Conservation (phyloP, 2,113 vertebrate genomes). For the Narcine bancroftii region DNA sequence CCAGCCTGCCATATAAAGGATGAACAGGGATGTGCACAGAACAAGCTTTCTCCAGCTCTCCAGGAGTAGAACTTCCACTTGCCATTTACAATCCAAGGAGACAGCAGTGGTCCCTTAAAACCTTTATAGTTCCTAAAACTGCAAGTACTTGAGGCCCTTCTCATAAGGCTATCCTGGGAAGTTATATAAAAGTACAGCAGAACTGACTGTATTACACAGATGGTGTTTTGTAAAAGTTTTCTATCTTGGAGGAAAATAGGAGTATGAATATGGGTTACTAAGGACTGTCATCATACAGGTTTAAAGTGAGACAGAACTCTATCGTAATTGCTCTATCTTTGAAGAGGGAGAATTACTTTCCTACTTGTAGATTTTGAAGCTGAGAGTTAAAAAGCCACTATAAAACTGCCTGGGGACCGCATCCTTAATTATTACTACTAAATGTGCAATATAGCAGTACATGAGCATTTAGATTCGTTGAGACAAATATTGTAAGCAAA, state of each 20-base stretch:
- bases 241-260: neutral
- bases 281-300: neutral
- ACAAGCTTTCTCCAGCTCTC: neutral
- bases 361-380: neutral
- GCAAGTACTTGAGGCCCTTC: neutral
- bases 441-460: too few relatives aligned
- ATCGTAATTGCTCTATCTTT: neutral
- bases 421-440: too few relatives aligned
- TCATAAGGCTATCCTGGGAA: conserved; percentile 7
- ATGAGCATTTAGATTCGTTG: too few relatives aligned
- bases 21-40: neutral
- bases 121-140: neutral
- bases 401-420: neutral
- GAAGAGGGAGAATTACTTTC: neutral
- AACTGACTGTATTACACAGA: neutral
- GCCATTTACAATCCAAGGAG: neutral
- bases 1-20: neutral
- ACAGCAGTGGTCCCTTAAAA: neutral
- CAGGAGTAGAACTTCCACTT: neutral
- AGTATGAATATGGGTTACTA: too few relatives aligned
- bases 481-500: too few relatives aligned
- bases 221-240: neutral
- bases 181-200: neutral
- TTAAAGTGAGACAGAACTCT: neutral
- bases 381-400: neutral